phyloP scores from a whole-genome alignment of 2,888 invertebrate genomes.

The Caenorhabditis sp. region DNA sequence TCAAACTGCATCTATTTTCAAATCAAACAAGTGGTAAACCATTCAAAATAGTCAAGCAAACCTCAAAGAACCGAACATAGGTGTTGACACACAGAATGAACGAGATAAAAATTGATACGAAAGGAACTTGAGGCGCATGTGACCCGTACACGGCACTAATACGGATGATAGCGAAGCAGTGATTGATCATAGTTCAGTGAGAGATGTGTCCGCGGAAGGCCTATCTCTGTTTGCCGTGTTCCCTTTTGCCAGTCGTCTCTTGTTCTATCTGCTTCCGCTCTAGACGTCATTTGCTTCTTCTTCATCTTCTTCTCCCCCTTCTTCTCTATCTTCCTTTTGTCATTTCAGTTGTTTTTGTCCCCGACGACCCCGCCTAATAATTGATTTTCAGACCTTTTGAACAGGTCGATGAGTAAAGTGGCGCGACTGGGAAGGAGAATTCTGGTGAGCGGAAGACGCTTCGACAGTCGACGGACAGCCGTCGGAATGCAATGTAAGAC shows the following conservation, averaged over 20 bases:
- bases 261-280: constrained; percentile 6
- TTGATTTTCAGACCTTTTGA: constrained; percentile 10
- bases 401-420: constrained; percentile 49
- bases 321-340: neutral
- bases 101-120: neutral
- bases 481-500: constrained; percentile 30
- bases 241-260: constrained; percentile 22
- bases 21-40: constrained; percentile 23
- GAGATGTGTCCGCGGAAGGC: constrained; percentile 31
- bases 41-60: neutral
- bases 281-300: constrained; percentile 29
- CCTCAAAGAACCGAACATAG: constrained; percentile 13
- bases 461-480: constrained; percentile 32
- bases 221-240: constrained; percentile 22
- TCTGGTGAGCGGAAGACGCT: constrained; percentile 30
- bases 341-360: constrained; percentile 5
- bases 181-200: constrained; percentile 43
- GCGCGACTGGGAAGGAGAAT: constrained; percentile 41
- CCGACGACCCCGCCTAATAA: neutral
- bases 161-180: constrained; percentile 15
- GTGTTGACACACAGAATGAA: neutral
- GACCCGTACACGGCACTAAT: neutral
- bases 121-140: constrained; percentile 17
- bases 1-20: neutral
- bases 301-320: constrained; percentile 12